Conservation (phyloP, 2,797 vertebrate species). For the Pseudopleuronectes americanus region DNA sequence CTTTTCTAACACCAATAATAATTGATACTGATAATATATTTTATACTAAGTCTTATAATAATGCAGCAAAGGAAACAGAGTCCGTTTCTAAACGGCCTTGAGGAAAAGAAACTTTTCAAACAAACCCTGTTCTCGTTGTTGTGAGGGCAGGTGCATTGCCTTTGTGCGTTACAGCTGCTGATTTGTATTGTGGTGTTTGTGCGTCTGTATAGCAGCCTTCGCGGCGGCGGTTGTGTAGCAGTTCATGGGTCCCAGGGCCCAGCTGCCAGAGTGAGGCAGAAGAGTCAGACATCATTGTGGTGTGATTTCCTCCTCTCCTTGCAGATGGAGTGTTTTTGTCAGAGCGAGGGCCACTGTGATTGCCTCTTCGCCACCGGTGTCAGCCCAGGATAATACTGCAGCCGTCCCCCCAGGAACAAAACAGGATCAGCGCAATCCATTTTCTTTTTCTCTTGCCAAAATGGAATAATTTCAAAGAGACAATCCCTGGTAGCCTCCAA, state of each 20-base stretch:
- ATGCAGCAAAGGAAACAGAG: conserved; percentile 12
- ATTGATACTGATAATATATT: background rate
- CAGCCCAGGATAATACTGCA: conserved; percentile 84
- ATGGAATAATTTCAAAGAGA: conserved; percentile 87
- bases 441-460: conserved; percentile 85
- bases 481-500: conserved; percentile 74
- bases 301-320: conserved; percentile 85
- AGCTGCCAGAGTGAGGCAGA: conserved; percentile 80
- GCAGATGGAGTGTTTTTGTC: conserved; percentile 87
- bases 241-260: conserved; percentile 76
- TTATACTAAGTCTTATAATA: background rate
- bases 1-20: background rate
- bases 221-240: conserved; percentile 59
- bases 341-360: conserved; percentile 85
- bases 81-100: conserved; percentile 8
- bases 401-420: conserved; percentile 77
- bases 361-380: conserved; percentile 86
- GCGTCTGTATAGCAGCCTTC: conserved; percentile 69
- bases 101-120: conserved; percentile 50
- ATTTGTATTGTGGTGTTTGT: conserved; percentile 69
- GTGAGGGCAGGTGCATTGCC: conserved; percentile 76
- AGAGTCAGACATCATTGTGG: conserved; percentile 85
- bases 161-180: conserved; percentile 79
- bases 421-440: conserved; percentile 86
- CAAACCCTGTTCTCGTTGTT: conserved; percentile 48